Evolutionary conservation across 2,888 invertebrate species (phyloP).

Genomic region (Stenchaetothrips biformis): DNA sequence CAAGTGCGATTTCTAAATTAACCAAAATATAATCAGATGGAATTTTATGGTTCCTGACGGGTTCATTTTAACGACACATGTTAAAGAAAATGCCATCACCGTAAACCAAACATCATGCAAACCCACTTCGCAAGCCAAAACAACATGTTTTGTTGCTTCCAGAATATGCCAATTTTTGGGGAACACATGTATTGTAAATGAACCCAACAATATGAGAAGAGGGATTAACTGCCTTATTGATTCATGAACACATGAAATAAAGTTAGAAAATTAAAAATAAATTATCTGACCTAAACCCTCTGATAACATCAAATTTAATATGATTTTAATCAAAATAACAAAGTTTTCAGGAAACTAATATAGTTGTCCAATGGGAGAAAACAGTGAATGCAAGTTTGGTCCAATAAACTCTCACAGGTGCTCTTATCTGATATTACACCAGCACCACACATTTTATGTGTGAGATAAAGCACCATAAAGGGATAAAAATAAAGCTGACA

Average conservation of each 20-base stretch:
- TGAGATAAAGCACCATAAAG: conserved; percentile 28
- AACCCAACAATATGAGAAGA: neutral
- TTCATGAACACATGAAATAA: too few species aligned
- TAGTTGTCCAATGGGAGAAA: neutral
- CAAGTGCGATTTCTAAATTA: neutral
- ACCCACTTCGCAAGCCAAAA: neutral
- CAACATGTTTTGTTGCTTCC: neutral
- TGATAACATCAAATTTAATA: neutral
- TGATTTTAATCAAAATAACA: conserved; percentile 12
- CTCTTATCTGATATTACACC: neutral
- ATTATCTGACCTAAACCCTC: neutral
- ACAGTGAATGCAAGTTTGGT: conserved; percentile 9
- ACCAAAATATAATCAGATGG: neutral
- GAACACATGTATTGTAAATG: conserved; percentile 7
- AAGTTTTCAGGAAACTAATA: conserved; percentile 24
- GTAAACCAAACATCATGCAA: conserved; percentile 3
- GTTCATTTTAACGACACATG: neutral
- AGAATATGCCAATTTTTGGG: neutral
- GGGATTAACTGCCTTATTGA: neutral
- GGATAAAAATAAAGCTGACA: neutral
- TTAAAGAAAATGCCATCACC: conserved; percentile 13
- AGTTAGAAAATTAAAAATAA: too few species aligned
- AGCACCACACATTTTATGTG: conserved; percentile 11
- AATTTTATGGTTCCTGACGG: conserved; percentile 2
- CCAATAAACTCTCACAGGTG: neutral